A percentile compares a stretch with the other conserved stretches of the same genome.
Conservation (phyloP, 2,888 invertebrate species). For the Fragum sueziense region DNA sequence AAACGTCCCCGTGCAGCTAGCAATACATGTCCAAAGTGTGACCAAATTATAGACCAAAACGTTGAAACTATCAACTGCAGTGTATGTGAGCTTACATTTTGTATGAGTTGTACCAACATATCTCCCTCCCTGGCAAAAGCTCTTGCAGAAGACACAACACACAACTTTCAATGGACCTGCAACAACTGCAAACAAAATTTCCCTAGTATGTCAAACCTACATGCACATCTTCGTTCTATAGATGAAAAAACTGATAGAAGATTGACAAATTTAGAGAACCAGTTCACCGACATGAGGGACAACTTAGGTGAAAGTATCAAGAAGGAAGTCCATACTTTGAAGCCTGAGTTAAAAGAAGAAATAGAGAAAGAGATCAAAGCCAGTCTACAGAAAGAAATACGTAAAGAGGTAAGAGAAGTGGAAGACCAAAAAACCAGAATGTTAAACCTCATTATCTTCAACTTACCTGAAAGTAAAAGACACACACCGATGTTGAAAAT, state of each 20-base stretch:
- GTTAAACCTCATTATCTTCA: too few relatives aligned
- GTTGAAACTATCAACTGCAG: not conserved
- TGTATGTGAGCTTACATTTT: not conserved
- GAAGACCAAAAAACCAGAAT: too few relatives aligned
- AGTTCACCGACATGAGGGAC: not conserved
- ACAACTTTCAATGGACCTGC: not conserved
- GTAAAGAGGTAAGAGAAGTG: not conserved
- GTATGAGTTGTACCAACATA: not conserved
- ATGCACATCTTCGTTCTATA: not conserved
- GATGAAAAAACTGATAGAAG: not conserved
- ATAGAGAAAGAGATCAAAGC: not conserved
- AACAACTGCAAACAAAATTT: conserved; percentile 5
- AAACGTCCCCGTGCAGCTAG: not conserved
- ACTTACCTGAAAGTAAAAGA: too few relatives aligned
- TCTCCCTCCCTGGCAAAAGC: not conserved
- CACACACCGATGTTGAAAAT: too few relatives aligned
- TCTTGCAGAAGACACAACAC: not conserved
- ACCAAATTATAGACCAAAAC: not conserved
- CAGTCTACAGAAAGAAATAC: not conserved
- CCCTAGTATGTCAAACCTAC: not conserved
- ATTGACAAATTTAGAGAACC: not conserved
- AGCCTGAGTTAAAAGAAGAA: not conserved
- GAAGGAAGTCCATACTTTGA: not conserved
- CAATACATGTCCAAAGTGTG: not conserved
- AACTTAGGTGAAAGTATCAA: not conserved